Evolutionary conservation across 1,140 invertebrate species (phyloP).

Genomic region (Psilanteris sp.): DNA sequence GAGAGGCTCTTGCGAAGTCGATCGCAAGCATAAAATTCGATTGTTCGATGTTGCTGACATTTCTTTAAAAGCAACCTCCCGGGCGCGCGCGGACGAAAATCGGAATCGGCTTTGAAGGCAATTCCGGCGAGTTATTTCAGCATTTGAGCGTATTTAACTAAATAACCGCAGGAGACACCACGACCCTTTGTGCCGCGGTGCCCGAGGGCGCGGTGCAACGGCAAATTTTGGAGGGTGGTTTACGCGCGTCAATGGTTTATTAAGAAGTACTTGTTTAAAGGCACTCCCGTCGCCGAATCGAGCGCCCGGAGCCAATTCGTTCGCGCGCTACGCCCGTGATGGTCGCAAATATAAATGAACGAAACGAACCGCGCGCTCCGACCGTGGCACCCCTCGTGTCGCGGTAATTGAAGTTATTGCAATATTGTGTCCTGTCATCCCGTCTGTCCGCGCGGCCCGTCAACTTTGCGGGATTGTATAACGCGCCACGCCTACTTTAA

Average conservation of each 20-base stretch:
- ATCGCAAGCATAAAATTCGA: constrained; percentile 9
- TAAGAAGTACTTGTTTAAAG: constrained; percentile 81
- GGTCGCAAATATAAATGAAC: constrained; percentile 74
- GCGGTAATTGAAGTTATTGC: constrained; percentile 80
- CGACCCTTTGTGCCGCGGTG: constrained; percentile 53
- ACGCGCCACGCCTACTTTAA: constrained; percentile 71
- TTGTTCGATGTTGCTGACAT: constrained; percentile 1
- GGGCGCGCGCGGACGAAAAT: constrained; percentile 17
- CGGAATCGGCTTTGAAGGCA: constrained; percentile 57
- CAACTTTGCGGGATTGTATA: constrained; percentile 71
- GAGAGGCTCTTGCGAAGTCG: no score
- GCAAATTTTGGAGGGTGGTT: constrained; percentile 73
- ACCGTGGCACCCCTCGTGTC: constrained; percentile 70
- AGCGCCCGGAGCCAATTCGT: constrained; percentile 75
- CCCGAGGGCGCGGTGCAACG: constrained; percentile 63
- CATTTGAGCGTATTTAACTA: constrained; percentile 68
- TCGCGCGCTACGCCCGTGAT: constrained; percentile 66
- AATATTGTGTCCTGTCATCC: constrained; percentile 80
- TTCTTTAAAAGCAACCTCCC: constrained; percentile 4
- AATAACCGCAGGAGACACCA: constrained; percentile 64
- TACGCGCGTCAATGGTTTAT: constrained; percentile 78
- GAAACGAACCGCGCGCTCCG: constrained; percentile 47
- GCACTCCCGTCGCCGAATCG: constrained; percentile 72
- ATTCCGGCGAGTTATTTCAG: constrained; percentile 54
- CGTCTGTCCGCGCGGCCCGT: constrained; percentile 65